Percentiles rank a stretch among this genome's conserved stretches.
Conservation (phyloP, 2,888 invertebrate species). For the Pogonocherus hispidulus region DNA sequence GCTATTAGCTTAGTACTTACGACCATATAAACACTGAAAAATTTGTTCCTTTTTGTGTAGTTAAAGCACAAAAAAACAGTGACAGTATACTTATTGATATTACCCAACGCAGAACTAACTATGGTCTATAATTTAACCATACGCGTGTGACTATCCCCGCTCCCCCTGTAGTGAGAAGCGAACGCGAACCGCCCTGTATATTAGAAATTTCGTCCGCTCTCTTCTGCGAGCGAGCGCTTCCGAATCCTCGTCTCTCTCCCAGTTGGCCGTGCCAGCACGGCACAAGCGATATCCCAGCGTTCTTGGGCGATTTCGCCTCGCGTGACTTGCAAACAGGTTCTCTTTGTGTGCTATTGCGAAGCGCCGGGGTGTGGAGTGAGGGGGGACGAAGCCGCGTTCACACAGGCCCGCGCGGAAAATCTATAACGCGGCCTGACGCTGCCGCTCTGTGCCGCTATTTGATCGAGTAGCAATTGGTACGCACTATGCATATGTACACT, state of each 20-base stretch:
- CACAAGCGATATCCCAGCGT: constrained; percentile 32
- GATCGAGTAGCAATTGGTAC: too few species aligned
- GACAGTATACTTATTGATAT: too few species aligned
- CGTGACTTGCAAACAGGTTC: constrained; percentile 56
- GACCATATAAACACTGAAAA: too few species aligned
- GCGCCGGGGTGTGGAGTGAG: constrained; percentile 36
- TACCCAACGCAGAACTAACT: too few species aligned
- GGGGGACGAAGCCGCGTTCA: constrained; percentile 48
- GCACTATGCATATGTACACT: too few species aligned
- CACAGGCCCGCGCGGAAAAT: constrained; percentile 54
- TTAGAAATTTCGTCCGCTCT: not conserved
- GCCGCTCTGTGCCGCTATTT: not conserved
- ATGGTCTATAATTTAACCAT: too few species aligned
- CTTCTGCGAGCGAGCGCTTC: too few species aligned
- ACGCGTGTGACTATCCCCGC: too few species aligned
- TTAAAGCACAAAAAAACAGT: too few species aligned
- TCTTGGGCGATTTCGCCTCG: constrained; percentile 34
- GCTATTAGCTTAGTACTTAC: too few species aligned
- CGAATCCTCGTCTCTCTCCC: constrained; percentile 23
- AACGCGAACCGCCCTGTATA: not conserved
- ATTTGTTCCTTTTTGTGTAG: too few species aligned
- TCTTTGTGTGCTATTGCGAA: constrained; percentile 48
- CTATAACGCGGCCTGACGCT: constrained; percentile 49
- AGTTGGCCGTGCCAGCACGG: constrained; percentile 48
- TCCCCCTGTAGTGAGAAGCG: not conserved